These are phyloP conservation scores for Acanthococcus lagerstroemiae DNA, from an alignment of 2,888 invertebrate species.

Conservation along the genomic window DNA sequence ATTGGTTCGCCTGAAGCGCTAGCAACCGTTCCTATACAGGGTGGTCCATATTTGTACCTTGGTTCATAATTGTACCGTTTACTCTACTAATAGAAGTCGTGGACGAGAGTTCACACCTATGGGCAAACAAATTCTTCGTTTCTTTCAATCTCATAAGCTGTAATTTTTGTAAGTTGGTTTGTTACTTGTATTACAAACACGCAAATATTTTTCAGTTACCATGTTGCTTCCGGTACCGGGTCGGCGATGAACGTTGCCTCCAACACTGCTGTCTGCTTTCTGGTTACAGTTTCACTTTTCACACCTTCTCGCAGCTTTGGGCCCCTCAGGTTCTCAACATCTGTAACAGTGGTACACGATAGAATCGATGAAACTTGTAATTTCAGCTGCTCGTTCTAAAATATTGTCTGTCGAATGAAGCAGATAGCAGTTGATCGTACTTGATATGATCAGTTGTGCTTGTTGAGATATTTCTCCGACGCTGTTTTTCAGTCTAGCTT, in stretches of 20 bases:
- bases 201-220: conserved; percentile 51
- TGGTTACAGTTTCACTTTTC: conserved; percentile 57
- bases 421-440: conserved; percentile 45
- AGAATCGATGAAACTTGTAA: neutral
- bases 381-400: neutral
- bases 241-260: conserved; percentile 73
- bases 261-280: conserved; percentile 56
- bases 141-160: too few species aligned
- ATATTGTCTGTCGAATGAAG: neutral
- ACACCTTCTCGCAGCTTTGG: conserved; percentile 62
- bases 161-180: too few species aligned
- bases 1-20: too few species aligned
- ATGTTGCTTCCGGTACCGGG: conserved; percentile 76
- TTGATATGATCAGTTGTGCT: conserved; percentile 61
- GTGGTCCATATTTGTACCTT: too few species aligned
- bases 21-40: too few species aligned
- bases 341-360: conserved; percentile 44
- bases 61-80: too few species aligned
- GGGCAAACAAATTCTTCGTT: too few species aligned
- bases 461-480: conserved; percentile 66
- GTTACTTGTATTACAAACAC: too few species aligned
- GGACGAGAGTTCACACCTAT: too few species aligned
- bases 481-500: conserved; percentile 70
- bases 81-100: too few species aligned
- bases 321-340: conserved; percentile 64